Evolutionary conservation across 2,113 vertebrate genomes (phyloP).

Genomic region (Phoenicopterus ruber): DNA sequence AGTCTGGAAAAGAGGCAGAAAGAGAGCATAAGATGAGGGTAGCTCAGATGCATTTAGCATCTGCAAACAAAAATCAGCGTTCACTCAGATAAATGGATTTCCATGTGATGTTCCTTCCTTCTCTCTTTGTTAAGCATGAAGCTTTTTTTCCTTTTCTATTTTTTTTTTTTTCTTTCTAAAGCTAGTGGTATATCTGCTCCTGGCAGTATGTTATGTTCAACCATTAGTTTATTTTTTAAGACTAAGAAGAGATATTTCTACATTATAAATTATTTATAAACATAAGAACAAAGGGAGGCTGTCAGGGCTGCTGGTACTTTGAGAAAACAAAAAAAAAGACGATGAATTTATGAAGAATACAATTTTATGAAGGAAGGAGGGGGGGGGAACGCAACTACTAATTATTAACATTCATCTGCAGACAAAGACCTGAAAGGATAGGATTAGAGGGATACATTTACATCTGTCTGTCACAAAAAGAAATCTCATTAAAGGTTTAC

Average conservation of each 20-base stretch:
- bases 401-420: conserved; percentile 79
- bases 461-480: conserved; percentile 76
- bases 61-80: conserved; percentile 41
- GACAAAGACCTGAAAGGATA: conserved; percentile 71
- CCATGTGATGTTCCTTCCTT: conserved; percentile 20
- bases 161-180: background rate
- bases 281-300: conserved; percentile 78
- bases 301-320: conserved; percentile 74
- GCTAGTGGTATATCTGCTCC: conserved; percentile 61
- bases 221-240: conserved; percentile 83
- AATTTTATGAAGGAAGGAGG: conserved; percentile 67
- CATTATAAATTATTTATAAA: conserved; percentile 84
- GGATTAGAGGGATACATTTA: conserved; percentile 78
- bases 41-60: conserved; percentile 10
- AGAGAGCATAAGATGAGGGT: background rate
- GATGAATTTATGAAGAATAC: conserved; percentile 74
- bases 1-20: conserved; percentile 39
- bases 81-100: conserved; percentile 33
- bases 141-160: background rate
- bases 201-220: conserved; percentile 74
- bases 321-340: conserved; percentile 67
- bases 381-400: conserved; percentile 67
- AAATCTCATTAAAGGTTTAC: conserved; percentile 78
- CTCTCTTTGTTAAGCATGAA: conserved; percentile 66
- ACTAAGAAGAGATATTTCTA: conserved; percentile 80